Evolutionary conservation across 2,113 vertebrate genomes (phyloP), one percentile per base, ranked within the genome.

Genomic region (Tragelaphus imberbis): DNA sequence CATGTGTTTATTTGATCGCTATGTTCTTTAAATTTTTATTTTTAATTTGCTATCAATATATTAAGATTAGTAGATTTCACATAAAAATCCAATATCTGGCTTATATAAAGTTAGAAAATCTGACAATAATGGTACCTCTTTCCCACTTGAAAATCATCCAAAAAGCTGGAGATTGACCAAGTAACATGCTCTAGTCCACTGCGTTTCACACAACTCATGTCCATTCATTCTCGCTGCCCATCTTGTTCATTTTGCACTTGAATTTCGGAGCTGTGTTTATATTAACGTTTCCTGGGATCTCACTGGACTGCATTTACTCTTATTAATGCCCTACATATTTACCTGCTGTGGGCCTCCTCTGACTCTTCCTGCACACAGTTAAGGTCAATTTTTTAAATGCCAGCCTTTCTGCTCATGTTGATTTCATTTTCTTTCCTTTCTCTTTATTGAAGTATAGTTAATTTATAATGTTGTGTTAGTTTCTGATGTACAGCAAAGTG

Each of bases 201-300:
- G 40, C 12, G 3, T 16, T 63, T 44, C 27, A 7, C 12, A 25
- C 30, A 63, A n/a, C 17, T 6, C 13, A 15, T 1, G 0, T 61
- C 15, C 16, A 68, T 17, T 55, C 19, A 8, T 49, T 82, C 21
- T 65, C 2, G 33, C 61, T 63, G 47, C 2, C 30, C 6, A 17
- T 44, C 10, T 27, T 85, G 59, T 59, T 51, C 16, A 49, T 8
- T 0, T 36, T 17, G 28, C 59, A 58, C 51, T 82, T 75, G 13
- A 63, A 85, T 61, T 33, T n/a, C 28, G 36, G 47, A 94, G 21
- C 16, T 51, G 2, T 0, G 9, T 80, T 75, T 63, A 49, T 9
- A 75, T 86, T 56, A 86, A 40, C 1, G 2, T 95, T 89, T 88
- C 16, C 33, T 92, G 51, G 36, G 7, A 75, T 89, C 68, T 95